These are phyloP conservation scores for Polydrusus tereticollis DNA, from an alignment of 2,888 invertebrate species.

Conservation along the genomic window DNA sequence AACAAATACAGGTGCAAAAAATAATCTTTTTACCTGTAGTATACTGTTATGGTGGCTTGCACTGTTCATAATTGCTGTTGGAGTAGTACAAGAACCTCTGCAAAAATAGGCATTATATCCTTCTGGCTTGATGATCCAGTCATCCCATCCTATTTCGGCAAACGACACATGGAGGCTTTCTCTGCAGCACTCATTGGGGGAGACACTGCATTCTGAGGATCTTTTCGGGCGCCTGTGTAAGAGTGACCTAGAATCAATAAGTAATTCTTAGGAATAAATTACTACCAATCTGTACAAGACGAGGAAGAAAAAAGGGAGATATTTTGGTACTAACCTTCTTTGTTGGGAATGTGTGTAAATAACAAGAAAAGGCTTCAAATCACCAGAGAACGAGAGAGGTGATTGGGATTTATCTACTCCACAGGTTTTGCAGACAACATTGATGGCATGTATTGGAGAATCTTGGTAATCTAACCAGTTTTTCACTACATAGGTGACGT, in stretches of 20 bases:
- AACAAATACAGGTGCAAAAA: too few relatives aligned
- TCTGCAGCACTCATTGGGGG: constrained; percentile 83
- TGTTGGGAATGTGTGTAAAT: constrained; percentile 82
- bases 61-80: constrained; percentile 77
- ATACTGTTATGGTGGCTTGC: constrained; percentile 79
- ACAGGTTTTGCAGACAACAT: constrained; percentile 84
- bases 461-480: constrained; percentile 82
- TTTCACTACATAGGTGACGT: constrained; percentile 81
- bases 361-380: constrained; percentile 82
- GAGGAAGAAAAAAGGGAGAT: too few relatives aligned
- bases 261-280: not conserved
- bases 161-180: constrained; percentile 88
- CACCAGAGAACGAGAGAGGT: constrained; percentile 79
- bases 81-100: constrained; percentile 82
- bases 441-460: constrained; percentile 78
- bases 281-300: too few relatives aligned
- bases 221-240: constrained; percentile 64
- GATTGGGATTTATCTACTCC: constrained; percentile 74
- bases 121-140: constrained; percentile 87
- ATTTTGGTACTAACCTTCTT: constrained; percentile 63
- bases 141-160: constrained; percentile 87
- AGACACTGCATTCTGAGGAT: constrained; percentile 78
- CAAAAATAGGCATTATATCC: constrained; percentile 92
- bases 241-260: constrained; percentile 40
- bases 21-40: constrained; percentile 81